Base-by-base conservation (phyloP, 2,113 vertebrate genomes). In the Aplodontia rufa region DNA sequence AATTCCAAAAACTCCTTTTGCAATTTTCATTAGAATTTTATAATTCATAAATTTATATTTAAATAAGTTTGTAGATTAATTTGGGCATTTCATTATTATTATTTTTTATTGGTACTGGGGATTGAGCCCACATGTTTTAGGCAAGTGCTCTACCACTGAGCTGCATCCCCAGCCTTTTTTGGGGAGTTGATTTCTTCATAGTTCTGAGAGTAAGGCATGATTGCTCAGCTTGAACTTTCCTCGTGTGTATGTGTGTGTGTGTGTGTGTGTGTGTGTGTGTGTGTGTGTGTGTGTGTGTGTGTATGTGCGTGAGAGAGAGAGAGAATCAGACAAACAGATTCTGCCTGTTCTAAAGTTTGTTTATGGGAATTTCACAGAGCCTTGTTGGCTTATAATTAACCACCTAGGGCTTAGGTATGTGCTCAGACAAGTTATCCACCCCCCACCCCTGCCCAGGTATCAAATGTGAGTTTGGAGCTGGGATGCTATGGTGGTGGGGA, bases 21-120 rank as follows among this genome's bases (percentile, higher is more conserved):
- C 47, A 24, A 83, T 92, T 96, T 91, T 87, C 9, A 22, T 82
- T 87, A 84, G 76, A 92, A 49, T 84, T 83, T 26, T 72, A 55
- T 75, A 24, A 82, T 35, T 91, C 86, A 51, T 30, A 60, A 45
- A 35, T 35, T 90, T 71, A 69, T 62, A 81, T 49, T 72, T 88
- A 87, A 80, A n/a, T 95, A 88, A 86, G 84, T 66, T 45, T 95
- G 47, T 90, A 68, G 71, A 90, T 84, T 81, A 90, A 71, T 68
- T 69, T 82, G 8, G 24, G 42, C 17, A 91, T 32, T 93, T 82
- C 37, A 81, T 94, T 10, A 8, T 60, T 24, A 7, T 26, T 26
- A 26, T 60, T 60, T 26, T 60, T 55, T 55, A 17, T 26, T 60
- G 24, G 24, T 28, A 26, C 58, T 60, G 24, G 58, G 58, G 58